These are phyloP conservation scores for Steinernema feltiae DNA, from an alignment of 1,140 invertebrate genomes.

Conservation along the genomic window DNA sequence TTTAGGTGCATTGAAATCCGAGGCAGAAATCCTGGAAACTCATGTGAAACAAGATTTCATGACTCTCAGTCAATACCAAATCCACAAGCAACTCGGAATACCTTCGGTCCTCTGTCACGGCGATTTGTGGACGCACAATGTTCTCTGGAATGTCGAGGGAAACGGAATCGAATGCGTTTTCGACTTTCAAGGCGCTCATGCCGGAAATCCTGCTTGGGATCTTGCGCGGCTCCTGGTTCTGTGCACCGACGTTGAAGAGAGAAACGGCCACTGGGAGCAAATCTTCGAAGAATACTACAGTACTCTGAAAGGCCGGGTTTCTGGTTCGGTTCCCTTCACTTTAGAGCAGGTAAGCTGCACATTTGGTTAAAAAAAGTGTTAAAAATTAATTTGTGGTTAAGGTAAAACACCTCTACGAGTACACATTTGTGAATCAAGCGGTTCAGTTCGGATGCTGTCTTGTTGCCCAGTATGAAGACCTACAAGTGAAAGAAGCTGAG, in stretches of 20 bases:
- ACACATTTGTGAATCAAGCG: background rate
- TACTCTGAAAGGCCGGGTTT: background rate
- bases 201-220: background rate
- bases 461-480: too few relatives aligned
- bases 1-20: background rate
- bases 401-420: background rate
- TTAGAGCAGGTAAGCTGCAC: background rate
- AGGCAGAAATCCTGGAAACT: background rate
- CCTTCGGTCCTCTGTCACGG: background rate
- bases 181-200: slow-evolving; percentile 1
- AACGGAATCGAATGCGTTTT: background rate
- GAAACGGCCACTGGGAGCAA: background rate
- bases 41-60: background rate
- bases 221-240: background rate
- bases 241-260: background rate
- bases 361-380: background rate
- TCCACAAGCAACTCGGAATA: background rate
- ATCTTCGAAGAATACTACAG: background rate
- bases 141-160: background rate
- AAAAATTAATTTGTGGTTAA: background rate
- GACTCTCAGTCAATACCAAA: background rate
- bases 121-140: background rate
- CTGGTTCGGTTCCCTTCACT: background rate
- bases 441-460: background rate
- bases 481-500: too few relatives aligned